Evolutionary conservation across 1,140 invertebrate genomes (phyloP).

Genomic region (Octopus bimaculoides): DNA sequence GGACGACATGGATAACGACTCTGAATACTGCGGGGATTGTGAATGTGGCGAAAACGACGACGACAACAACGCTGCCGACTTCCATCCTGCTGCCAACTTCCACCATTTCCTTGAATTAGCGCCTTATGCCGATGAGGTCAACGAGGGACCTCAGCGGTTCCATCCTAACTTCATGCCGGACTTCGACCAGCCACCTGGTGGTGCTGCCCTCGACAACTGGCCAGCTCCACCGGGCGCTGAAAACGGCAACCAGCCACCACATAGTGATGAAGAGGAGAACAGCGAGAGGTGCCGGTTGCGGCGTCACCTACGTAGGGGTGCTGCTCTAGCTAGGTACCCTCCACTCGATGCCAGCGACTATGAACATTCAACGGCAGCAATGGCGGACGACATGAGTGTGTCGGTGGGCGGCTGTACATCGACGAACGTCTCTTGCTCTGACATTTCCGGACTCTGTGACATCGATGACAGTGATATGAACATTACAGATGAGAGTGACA

Average conservation of each 20-base stretch:
- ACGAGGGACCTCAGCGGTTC: slow-evolving; percentile 62
- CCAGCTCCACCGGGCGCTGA: slow-evolving; percentile 42
- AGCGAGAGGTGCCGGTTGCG: slow-evolving; percentile 70
- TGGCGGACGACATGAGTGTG: slow-evolving; percentile 71
- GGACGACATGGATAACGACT: slow-evolving; percentile 59
- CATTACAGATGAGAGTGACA: slow-evolving; percentile 32
- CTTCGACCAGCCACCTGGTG: slow-evolving; percentile 29
- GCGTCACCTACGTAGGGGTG: slow-evolving; percentile 26
- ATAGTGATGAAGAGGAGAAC: slow-evolving; percentile 59
- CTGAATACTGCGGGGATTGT: slow-evolving; percentile 68
- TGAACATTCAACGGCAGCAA: slow-evolving; percentile 37
- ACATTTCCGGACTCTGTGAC: slow-evolving; percentile 81
- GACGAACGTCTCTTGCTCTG: slow-evolving; percentile 69
- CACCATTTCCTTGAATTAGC: slow-evolving; percentile 55
- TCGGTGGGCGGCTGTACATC: slow-evolving; percentile 66
- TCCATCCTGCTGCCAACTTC: slow-evolving; percentile 40
- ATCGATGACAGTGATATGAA: slow-evolving; percentile 72
- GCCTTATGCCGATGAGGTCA: slow-evolving; percentile 43
- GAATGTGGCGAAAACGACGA: slow-evolving; percentile 64
- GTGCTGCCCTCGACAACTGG: slow-evolving; percentile 28
- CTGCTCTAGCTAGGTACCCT: slow-evolving; percentile 27
- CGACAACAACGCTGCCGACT: slow-evolving; percentile 48
- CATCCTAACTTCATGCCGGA: slow-evolving; percentile 83
- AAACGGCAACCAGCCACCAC: slow-evolving; percentile 35
- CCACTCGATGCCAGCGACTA: slow-evolving; percentile 32